Base-by-base conservation (phyloP, 2,113 vertebrate genomes). In the Poeciliopsis retropinna region DNA sequence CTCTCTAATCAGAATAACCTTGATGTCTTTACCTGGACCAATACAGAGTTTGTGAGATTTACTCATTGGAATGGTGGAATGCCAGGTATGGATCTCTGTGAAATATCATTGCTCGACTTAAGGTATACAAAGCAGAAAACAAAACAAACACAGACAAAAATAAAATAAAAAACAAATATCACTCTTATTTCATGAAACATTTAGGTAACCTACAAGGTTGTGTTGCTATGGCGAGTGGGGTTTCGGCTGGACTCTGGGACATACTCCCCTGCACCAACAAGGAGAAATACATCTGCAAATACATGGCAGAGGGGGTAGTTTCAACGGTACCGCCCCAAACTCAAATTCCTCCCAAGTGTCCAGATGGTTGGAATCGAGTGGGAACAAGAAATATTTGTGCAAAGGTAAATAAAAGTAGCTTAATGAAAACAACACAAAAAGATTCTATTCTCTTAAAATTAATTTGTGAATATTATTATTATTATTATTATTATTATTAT, bases 171-270 rank as follows among this genome's bases (percentile, higher is more conserved):
- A 44, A n/a, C n/a, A n/a, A n/a, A 62, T 32, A 12, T 29, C 1
- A 73, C 1, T 19, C 2, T 70, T 64, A 62, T 68, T 37, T 15
- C 19, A 57, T 9, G 30, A 67, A 68, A 32, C 72, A 17, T 22
- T 22, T 71, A 95, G 94, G 92, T 19, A 63, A 79, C 57, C 15
- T 88, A 69, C 86, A 94, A 5, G 98, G 98, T 6, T 99, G 98
- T 1, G 96, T 97, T 81, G 97, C 94, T 29, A 97, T 99, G 93
- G 95, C 78, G 67, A 98, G 96, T n/a, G 97, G 97, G 39, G 70
- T 89, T 81, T 80, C 95, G 41, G 96, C 97, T 37, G 98, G 98
- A 80, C 94, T 99, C 82, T 99, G 98, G 98, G 96, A 98, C 92
- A 86, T 98, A 75, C 80, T 97, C 80, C 95, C 92, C 70, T 99